These are phyloP conservation scores for Betta splendens DNA, from an alignment of 2,797 vertebrate genomes.

Conservation along the genomic window DNA sequence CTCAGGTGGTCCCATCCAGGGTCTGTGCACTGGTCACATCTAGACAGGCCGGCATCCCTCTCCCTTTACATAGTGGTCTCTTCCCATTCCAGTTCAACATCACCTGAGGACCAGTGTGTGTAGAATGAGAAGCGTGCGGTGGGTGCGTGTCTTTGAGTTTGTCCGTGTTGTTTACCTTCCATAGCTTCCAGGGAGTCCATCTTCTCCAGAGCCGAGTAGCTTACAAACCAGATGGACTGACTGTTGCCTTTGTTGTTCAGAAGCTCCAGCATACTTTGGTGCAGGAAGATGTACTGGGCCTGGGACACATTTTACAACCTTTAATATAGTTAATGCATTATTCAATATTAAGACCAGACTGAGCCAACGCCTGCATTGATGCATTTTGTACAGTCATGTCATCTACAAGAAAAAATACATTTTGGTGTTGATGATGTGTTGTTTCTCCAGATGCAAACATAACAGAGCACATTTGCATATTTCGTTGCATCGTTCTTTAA, in stretches of 20 bases:
- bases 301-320: constrained; percentile 48
- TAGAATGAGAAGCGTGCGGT: constrained; percentile 10
- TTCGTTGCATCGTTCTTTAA: background rate
- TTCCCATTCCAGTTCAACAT: constrained; percentile 98
- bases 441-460: constrained; percentile 7
- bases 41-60: constrained; percentile 13
- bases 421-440: background rate
- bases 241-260: constrained; percentile 91
- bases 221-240: constrained; percentile 95
- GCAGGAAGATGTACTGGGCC: constrained; percentile 98
- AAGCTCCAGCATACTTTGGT: constrained; percentile 95
- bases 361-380: background rate
- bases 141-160: background rate
- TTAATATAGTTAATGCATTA: background rate
- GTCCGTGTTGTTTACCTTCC: constrained; percentile 87
- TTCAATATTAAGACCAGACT: background rate
- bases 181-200: constrained; percentile 98
- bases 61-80: constrained; percentile 95
- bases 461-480: background rate
- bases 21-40: constrained; percentile 28
- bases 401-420: too few species aligned
- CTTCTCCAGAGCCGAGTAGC: constrained; percentile 96
- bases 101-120: constrained; percentile 80
- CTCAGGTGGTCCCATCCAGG: constrained; percentile 10
- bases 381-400: background rate